Evolutionary conservation across 2,797 vertebrate species (phyloP).

Genomic region (Syncerus caffer): DNA sequence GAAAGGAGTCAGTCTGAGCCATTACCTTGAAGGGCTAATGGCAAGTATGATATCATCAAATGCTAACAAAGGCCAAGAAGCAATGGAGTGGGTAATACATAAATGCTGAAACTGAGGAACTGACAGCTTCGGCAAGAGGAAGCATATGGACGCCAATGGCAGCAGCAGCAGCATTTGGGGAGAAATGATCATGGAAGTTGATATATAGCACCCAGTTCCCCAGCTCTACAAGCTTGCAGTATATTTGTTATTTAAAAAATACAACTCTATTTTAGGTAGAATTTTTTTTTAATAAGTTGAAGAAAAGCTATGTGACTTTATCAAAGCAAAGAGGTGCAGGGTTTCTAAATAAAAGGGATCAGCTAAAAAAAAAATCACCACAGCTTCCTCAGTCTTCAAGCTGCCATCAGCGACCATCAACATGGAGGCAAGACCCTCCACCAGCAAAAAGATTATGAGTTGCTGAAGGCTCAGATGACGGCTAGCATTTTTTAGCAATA

Average conservation of each 20-base stretch:
- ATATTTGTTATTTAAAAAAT: neutral
- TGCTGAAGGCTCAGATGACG: neutral
- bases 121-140: neutral
- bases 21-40: neutral
- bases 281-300: neutral
- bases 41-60: neutral
- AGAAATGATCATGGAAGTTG: neutral
- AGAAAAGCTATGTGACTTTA: neutral
- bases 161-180: neutral
- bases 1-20: neutral
- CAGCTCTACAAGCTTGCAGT: neutral
- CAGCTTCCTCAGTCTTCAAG: neutral
- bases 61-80: neutral
- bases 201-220: neutral
- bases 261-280: neutral
- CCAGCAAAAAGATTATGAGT: neutral
- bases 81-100: neutral
- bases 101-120: neutral
- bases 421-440: neutral
- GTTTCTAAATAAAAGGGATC: neutral
- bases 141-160: neutral
- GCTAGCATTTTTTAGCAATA: neutral
- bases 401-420: neutral
- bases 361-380: neutral
- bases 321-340: neutral